phyloP scores from a whole-genome alignment of 2,888 invertebrate genomes.

The Hydroisotoma schaefferi region DNA sequence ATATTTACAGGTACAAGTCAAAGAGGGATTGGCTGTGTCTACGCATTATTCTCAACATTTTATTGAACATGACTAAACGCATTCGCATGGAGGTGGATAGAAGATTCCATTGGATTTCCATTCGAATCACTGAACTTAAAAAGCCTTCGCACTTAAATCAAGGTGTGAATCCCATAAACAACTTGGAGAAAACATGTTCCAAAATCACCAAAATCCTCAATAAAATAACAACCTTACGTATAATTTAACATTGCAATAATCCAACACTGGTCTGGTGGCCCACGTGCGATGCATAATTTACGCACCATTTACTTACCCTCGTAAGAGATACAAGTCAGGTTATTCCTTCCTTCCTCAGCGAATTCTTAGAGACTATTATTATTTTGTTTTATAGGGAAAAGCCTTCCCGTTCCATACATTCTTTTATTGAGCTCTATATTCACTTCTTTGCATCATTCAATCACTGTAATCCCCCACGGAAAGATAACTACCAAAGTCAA shows the following conservation, averaged over 20 bases:
- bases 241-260: not conserved
- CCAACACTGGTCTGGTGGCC: not conserved
- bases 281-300: conserved; percentile 27
- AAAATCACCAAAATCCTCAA: conserved; percentile 12
- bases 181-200: conserved; percentile 4
- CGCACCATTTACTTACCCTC: conserved; percentile 25
- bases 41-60: no score
- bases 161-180: conserved; percentile 15
- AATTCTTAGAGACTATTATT: not conserved
- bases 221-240: conserved; percentile 4
- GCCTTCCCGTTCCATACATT: not conserved
- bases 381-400: not conserved
- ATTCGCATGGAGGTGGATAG: no score
- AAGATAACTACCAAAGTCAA: not conserved
- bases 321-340: conserved; percentile 12
- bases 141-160: conserved; percentile 2
- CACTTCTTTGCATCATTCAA: no score
- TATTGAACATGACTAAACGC: no score
- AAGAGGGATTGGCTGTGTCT: no score
- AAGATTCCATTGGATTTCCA: no score
- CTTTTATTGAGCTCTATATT: not conserved
- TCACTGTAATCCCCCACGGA: no score
- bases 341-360: conserved; percentile 16
- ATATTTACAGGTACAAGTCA: no score
- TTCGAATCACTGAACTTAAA: not conserved